These are phyloP conservation scores for Pachycephus smyrnensis DNA, from an alignment of 2,888 invertebrate genomes.

Conservation along the genomic window DNA sequence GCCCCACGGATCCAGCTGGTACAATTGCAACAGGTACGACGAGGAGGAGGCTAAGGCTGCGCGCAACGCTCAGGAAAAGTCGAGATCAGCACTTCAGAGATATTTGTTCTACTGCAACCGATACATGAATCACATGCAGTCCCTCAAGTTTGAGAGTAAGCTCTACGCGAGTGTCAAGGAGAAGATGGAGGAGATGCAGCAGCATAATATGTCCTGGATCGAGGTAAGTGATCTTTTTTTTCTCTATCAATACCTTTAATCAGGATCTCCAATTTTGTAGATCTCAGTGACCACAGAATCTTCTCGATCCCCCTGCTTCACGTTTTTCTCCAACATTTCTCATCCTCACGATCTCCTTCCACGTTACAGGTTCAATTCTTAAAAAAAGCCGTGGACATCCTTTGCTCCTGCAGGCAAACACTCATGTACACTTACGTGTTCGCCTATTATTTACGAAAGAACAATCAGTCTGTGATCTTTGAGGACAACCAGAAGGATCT, in stretches of 20 bases:
- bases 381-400: conserved; percentile 95
- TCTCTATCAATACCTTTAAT: neutral
- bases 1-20: conserved; percentile 98
- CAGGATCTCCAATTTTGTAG: neutral
- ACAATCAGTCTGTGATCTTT: conserved; percentile 98
- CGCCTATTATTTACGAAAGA: conserved; percentile 97
- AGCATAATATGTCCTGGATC: conserved; percentile 99
- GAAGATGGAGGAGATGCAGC: conserved; percentile 99
- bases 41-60: conserved; percentile 97
- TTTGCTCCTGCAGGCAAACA: conserved; percentile 97
- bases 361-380: conserved; percentile 89
- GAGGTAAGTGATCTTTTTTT: conserved; percentile 73
- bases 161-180: conserved; percentile 94
- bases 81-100: conserved; percentile 93
- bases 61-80: conserved; percentile 94
- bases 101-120: conserved; percentile 99
- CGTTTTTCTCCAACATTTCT: neutral
- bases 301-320: neutral
- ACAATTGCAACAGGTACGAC: conserved; percentile 97
- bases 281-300: neutral
- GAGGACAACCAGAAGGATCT: conserved; percentile 99
- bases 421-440: conserved; percentile 99
- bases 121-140: conserved; percentile 99
- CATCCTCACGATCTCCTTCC: conserved; percentile 5
- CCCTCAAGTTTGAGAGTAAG: conserved; percentile 97